These are phyloP conservation scores for Delphinus delphis DNA, from an alignment of 2,113 vertebrate species.

Conservation along the genomic window DNA sequence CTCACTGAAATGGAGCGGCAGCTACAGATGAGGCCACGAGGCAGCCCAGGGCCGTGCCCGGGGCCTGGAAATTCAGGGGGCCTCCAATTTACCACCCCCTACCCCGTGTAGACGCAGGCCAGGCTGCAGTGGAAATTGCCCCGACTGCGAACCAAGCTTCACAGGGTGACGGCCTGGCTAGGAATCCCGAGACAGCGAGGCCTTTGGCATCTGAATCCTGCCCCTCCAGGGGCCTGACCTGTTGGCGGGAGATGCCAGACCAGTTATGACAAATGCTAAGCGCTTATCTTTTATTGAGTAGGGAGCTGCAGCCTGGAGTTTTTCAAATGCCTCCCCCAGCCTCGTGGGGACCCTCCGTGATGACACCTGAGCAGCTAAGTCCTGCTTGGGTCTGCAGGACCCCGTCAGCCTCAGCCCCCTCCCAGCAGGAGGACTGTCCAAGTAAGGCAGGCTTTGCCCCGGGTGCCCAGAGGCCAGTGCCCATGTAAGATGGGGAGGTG, in stretches of 20 bases:
- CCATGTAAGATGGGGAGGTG: neutral
- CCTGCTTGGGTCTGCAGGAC: neutral
- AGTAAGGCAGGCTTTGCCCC: neutral
- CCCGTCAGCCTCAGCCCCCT: neutral
- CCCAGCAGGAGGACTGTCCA: too few relatives aligned
- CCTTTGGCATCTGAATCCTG: neutral
- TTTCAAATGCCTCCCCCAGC: neutral
- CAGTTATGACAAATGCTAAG: too few relatives aligned
- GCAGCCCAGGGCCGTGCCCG: rapidly evolving
- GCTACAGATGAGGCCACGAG: rapidly evolving
- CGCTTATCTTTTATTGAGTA: neutral
- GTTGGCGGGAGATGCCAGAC: rapidly evolving
- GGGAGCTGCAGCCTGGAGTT: neutral
- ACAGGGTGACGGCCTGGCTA: rapidly evolving
- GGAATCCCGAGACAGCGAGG: neutral
- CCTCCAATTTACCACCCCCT: neutral
- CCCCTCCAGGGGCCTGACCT: rapidly evolving
- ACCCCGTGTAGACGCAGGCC: neutral
- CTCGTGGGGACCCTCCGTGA: neutral
- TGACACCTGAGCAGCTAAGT: neutral
- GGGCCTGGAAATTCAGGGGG: too few relatives aligned
- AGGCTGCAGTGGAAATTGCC: neutral
- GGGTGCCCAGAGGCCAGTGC: neutral
- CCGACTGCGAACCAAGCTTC: neutral
- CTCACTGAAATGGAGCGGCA: neutral